These are phyloP conservation scores for Hydriomena furcata DNA, from an alignment of 2,888 invertebrate species.

Conservation along the genomic window DNA sequence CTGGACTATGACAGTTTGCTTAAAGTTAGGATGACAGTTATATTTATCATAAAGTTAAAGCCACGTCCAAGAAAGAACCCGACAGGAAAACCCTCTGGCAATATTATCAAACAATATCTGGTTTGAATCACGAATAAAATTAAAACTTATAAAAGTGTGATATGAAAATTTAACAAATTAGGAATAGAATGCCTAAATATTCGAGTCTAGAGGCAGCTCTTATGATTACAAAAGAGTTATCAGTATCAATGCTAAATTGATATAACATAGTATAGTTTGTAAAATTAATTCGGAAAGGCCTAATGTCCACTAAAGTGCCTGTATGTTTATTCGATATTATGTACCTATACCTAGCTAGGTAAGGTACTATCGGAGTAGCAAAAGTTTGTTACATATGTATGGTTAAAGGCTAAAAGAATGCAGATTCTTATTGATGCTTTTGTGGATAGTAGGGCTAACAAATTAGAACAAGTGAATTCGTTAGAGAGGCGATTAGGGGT, in stretches of 20 bases:
- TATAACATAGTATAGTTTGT: conserved; percentile 28
- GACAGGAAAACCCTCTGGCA: not conserved
- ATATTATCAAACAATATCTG: not conserved
- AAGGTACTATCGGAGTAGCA: not conserved
- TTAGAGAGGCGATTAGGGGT: conserved; percentile 22
- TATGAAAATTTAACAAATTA: conserved; percentile 30
- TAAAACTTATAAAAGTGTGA: conserved; percentile 19
- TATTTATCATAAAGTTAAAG: not conserved
- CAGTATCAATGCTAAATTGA: conserved; percentile 27
- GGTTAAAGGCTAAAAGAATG: not conserved
- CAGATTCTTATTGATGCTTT: not conserved
- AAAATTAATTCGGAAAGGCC: conserved; percentile 11
- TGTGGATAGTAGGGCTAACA: conserved; percentile 6
- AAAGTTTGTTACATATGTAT: not conserved
- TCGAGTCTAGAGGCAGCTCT: conserved; percentile 17
- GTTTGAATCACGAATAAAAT: conserved; percentile 8
- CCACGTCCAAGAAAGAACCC: not conserved
- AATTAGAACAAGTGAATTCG: conserved; percentile 13
- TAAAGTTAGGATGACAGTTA: not conserved
- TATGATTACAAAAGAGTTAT: conserved; percentile 9
- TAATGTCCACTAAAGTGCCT: conserved; percentile 7
- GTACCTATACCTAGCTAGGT: no score
- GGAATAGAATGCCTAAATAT: conserved; percentile 21
- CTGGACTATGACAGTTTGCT: no score
- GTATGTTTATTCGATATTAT: not conserved